Base-by-base conservation (phyloP, 2,113 vertebrate genomes). In the Thomomys bottae region DNA sequence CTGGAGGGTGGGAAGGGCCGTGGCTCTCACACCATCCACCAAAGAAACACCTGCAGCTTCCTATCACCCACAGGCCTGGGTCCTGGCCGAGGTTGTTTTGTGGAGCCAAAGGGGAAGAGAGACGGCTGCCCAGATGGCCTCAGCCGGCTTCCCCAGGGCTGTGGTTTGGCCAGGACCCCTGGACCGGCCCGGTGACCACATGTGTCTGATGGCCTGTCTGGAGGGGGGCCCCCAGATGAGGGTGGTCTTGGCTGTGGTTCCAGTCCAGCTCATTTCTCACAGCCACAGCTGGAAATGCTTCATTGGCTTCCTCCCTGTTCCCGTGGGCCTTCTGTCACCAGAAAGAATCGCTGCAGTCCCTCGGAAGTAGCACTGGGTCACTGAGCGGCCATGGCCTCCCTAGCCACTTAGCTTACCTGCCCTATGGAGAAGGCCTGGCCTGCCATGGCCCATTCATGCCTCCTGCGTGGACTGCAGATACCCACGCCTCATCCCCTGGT, bases 401-500 rank as follows among this genome's bases (percentile, higher is more conserved):
- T 38, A 2, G 5, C 49, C 0, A 0, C 42, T 36, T 24, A 20
- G 7, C 36, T 59, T 57, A 30, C 11, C 67, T 3, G 17, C 26
- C 30, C 7, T 0, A 2, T 11, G 59, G 66, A 12, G 45, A 61
- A 28, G 90, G 20, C 82, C 3, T 0, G 24, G 5, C 0, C 5
- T 8, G 7, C 59, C 5, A 26, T 0, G 28, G 34, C 36, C 67
- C 1, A 26, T 0, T 0, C 67, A 32, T 2, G 15, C 15, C 1
- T 66, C 57, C 57, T 17, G 17, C 0, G 1, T 18, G 3, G 0
- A 24, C 17, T 1, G 0, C 9, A 11, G 0, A 1, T 8, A 14
- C 3, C 20, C 72, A 23, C 3, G 2, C 38, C 34, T 11, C 45
- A 11, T 54, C 49, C 49, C 49, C 11, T 15, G 4, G 49, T 54